Evolutionary conservation across 2,113 vertebrate genomes (phyloP).

Genomic region (Laterallus jamaicensis): DNA sequence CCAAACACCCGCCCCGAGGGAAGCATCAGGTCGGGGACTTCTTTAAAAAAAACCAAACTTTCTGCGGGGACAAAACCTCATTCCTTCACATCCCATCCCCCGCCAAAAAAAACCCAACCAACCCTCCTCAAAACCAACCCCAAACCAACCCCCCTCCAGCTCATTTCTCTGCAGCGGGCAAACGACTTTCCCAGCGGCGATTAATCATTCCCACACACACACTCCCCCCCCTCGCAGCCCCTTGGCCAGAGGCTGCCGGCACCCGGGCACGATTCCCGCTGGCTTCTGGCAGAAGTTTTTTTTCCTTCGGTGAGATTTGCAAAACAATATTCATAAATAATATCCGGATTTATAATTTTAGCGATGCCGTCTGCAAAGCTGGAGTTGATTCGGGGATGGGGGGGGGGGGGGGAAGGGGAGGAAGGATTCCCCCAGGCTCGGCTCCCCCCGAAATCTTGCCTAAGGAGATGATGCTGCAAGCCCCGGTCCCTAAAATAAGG

Average conservation of each 20-base stretch:
- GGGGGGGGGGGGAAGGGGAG: no score
- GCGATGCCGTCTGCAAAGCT: not conserved
- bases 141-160: not conserved
- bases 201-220: not conserved
- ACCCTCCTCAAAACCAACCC: not conserved
- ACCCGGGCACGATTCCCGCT: conserved; percentile 5
- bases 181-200: conserved; percentile 13
- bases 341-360: not conserved
- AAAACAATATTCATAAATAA: conserved; percentile 51
- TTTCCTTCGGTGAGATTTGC: not conserved
- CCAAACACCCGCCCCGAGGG: not conserved
- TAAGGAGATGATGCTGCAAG: not conserved
- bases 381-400: not conserved
- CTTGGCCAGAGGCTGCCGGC: not conserved
- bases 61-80: not conserved
- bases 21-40: not conserved
- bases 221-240: not conserved
- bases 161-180: not conserved
- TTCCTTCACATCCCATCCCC: not conserved
- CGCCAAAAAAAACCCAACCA: no score
- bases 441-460: not conserved
- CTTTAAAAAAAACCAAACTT: not conserved
- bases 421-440: not conserved
- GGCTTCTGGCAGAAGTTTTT: not conserved
- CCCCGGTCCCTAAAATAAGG: not conserved